Percentiles rank a stretch among this genome's conserved stretches.
Evolutionary conservation across 2,797 vertebrate genomes (phyloP).

Genomic region (Knipowitschia caucasica): DNA sequence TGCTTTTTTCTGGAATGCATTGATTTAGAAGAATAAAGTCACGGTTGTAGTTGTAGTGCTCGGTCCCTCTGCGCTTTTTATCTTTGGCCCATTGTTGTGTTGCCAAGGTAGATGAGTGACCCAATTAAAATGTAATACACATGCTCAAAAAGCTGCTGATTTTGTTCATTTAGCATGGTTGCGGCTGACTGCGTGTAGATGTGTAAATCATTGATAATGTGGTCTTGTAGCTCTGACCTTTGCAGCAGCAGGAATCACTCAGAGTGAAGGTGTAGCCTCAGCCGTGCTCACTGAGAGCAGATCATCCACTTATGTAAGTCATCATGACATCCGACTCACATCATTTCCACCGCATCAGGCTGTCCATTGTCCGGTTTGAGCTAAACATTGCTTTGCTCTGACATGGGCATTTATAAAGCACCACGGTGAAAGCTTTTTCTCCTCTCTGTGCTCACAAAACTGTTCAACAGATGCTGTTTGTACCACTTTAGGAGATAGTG

Average conservation of each 20-base stretch:
- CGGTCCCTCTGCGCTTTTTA: slow-evolving; percentile 1
- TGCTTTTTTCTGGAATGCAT: background rate
- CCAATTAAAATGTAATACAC: slow-evolving; percentile 3
- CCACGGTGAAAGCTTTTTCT: slow-evolving; percentile 48
- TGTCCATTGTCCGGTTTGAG: slow-evolving; percentile 59
- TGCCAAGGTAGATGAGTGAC: background rate
- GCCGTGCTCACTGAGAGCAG: slow-evolving; percentile 34
- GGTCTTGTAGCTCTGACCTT: slow-evolving; percentile 34
- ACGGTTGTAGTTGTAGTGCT: background rate
- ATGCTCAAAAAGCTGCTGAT: background rate
- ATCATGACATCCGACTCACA: slow-evolving; percentile 49
- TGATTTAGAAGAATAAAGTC: background rate
- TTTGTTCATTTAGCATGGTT: slow-evolving; percentile 6
- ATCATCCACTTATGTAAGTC: slow-evolving; percentile 51
- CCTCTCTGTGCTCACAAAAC: slow-evolving; percentile 66
- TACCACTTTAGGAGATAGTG: slow-evolving; percentile 71
- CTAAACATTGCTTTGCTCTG: slow-evolving; percentile 53
- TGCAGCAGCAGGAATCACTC: slow-evolving; percentile 13
- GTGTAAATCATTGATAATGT: slow-evolving; percentile 19
- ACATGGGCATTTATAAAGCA: slow-evolving; percentile 73
- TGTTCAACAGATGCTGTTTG: slow-evolving; percentile 79
- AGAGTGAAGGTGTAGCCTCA: slow-evolving; percentile 42
- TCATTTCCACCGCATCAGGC: slow-evolving; percentile 64
- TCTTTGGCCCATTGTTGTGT: slow-evolving; percentile 14
- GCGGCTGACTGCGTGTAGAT: slow-evolving; percentile 25